These are phyloP conservation scores for Himantopus leucocephalus DNA, from an alignment of 2,113 vertebrate genomes.

Conservation along the genomic window DNA sequence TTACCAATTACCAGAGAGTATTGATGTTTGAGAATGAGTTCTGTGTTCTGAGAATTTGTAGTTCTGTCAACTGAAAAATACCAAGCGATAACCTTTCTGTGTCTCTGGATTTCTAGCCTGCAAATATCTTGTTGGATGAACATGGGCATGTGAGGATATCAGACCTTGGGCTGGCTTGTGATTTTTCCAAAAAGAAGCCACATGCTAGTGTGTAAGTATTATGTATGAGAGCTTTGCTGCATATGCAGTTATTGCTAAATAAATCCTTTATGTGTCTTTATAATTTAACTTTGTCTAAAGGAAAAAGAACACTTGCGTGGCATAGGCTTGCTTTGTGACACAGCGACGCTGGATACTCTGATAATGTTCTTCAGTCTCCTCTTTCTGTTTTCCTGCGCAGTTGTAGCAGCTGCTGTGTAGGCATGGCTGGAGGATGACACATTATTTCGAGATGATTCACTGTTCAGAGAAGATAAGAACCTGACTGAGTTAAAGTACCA, in stretches of 20 bases:
- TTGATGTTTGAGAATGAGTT: neutral
- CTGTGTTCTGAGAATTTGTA: neutral
- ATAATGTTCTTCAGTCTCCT: neutral
- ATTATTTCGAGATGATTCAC: slow-evolving; percentile 44
- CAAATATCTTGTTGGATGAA: slow-evolving; percentile 95
- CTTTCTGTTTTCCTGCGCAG: slow-evolving; percentile 28
- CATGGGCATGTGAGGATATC: slow-evolving; percentile 95
- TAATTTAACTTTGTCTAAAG: neutral
- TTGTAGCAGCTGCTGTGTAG: slow-evolving; percentile 65
- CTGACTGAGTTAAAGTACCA: slow-evolving; percentile 23
- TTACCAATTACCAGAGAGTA: neutral
- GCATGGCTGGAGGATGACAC: slow-evolving; percentile 62
- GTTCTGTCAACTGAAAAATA: neutral
- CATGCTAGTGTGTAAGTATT: slow-evolving; percentile 95
- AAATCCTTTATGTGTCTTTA: neutral
- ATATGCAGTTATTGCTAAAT: neutral
- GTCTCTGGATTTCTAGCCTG: slow-evolving; percentile 78
- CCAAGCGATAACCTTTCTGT: neutral
- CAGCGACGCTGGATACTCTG: neutral
- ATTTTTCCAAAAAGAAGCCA: slow-evolving; percentile 98
- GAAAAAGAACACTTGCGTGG: neutral
- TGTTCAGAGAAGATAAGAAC: slow-evolving; percentile 19
- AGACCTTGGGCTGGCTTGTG: slow-evolving; percentile 94
- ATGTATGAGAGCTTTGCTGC: fast-evolving
- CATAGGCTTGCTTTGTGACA: neutral